Evolutionary conservation across 2,888 invertebrate species (phyloP).

Genomic region (Papilio protenor): DNA sequence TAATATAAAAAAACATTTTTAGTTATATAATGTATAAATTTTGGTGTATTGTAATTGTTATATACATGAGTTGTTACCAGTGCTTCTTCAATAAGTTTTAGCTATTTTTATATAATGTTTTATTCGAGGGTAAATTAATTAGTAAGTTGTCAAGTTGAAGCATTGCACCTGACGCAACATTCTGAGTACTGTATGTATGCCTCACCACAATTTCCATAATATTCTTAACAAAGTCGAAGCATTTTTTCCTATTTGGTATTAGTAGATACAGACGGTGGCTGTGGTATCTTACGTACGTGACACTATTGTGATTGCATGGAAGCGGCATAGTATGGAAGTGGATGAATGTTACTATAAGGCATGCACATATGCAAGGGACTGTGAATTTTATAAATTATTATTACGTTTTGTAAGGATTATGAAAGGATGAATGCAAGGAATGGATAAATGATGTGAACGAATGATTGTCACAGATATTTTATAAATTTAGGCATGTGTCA

Average conservation of each 20-base stretch:
- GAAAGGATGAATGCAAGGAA: slow-evolving; percentile 68
- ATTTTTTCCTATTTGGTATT: slow-evolving; percentile 83
- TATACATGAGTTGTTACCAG: slow-evolving; percentile 20
- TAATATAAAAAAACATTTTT: not conserved
- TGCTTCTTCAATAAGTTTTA: slow-evolving; percentile 15
- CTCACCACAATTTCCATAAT: slow-evolving; percentile 78
- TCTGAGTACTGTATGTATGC: slow-evolving; percentile 73
- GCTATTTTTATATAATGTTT: slow-evolving; percentile 5
- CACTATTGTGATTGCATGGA: slow-evolving; percentile 72
- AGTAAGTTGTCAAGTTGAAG: not conserved
- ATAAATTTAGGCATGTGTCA: slow-evolving; percentile 77
- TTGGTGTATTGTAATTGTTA: slow-evolving; percentile 23
- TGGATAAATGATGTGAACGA: slow-evolving; percentile 60
- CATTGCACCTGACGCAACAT: slow-evolving; percentile 76
- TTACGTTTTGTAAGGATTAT: slow-evolving; percentile 77
- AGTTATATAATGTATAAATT: slow-evolving; percentile 6
- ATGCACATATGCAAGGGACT: slow-evolving; percentile 84
- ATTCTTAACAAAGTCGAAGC: slow-evolving; percentile 74
- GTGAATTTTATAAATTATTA: slow-evolving; percentile 82
- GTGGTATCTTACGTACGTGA: slow-evolving; percentile 83
- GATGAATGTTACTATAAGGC: slow-evolving; percentile 82
- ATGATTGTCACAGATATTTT: slow-evolving; percentile 72
- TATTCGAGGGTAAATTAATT: slow-evolving; percentile 16
- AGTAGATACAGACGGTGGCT: slow-evolving; percentile 84
- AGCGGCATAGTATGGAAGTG: slow-evolving; percentile 67